Conservation (phyloP, 2,113 vertebrate species). For the Dromaius novaehollandiae region DNA sequence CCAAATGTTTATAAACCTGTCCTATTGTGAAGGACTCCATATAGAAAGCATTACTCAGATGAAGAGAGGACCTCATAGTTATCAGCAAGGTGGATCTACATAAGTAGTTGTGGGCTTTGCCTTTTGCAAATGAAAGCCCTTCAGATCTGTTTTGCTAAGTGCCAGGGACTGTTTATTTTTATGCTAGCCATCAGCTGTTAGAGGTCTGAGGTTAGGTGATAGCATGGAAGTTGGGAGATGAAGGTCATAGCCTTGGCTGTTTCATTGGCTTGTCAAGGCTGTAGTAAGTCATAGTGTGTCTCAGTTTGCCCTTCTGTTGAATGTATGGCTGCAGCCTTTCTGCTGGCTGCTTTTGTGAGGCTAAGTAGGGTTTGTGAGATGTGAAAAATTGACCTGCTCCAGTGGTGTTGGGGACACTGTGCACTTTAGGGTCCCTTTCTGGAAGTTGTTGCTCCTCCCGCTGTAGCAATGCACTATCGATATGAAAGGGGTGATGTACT, state of each 20-base stretch:
- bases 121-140: neutral
- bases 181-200: neutral
- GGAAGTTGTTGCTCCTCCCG: neutral
- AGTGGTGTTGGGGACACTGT: too few relatives aligned
- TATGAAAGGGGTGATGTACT: neutral
- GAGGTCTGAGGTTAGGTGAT: neutral
- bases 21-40: neutral
- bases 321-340: neutral
- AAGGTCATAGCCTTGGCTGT: neutral
- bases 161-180: neutral
- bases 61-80: neutral
- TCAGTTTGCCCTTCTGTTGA: neutral
- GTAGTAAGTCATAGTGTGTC: neutral
- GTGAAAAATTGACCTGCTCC: neutral
- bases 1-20: conserved; percentile 44
- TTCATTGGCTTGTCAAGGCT: neutral
- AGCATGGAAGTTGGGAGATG: neutral
- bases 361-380: neutral
- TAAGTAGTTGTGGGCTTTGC: neutral
- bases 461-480: neutral
- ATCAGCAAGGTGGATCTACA: neutral
- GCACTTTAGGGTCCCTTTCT: neutral
- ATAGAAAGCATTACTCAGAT: neutral
- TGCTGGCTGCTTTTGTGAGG: neutral
- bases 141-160: neutral